Percentiles rank a stretch among this genome's conserved stretches.
Evolutionary conservation across 2,888 invertebrate species (phyloP).

Genomic region (Eilema sororculum): DNA sequence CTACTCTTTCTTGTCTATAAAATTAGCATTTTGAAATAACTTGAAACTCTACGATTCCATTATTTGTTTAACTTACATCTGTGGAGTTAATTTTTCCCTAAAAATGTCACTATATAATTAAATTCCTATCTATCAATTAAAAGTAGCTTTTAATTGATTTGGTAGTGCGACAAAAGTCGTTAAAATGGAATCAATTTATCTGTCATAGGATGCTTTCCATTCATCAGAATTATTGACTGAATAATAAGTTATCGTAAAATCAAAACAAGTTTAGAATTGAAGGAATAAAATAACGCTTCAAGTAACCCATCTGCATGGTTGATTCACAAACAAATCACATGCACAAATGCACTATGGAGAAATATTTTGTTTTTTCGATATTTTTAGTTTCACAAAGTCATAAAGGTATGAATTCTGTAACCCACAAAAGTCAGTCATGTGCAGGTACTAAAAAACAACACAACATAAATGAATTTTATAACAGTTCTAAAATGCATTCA

Average conservation of each 20-base stretch:
- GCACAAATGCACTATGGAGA: conserved; percentile 3
- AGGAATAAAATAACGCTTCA: neutral
- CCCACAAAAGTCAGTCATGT: neutral
- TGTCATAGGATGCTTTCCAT: neutral
- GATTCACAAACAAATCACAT: conserved; percentile 5
- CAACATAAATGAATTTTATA: neutral
- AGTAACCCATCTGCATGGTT: conserved; percentile 7
- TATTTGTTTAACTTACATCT: too few species aligned
- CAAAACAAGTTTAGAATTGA: neutral
- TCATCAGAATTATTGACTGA: neutral
- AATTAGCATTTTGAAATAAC: neutral
- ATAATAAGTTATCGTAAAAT: neutral
- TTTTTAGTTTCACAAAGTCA: neutral
- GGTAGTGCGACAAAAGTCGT: too few species aligned
- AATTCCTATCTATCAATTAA: too few species aligned
- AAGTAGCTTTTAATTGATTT: too few species aligned
- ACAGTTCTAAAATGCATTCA: too few species aligned
- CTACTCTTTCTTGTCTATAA: neutral
- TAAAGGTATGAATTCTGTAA: neutral
- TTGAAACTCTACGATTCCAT: neutral
- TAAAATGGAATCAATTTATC: too few species aligned
- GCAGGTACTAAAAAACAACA: neutral
- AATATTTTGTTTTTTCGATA: neutral
- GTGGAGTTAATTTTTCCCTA: too few species aligned
- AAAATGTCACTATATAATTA: too few species aligned